Evolutionary conservation across 2,113 vertebrate species (phyloP).

Genomic region (Triplophysa rosa): DNA sequence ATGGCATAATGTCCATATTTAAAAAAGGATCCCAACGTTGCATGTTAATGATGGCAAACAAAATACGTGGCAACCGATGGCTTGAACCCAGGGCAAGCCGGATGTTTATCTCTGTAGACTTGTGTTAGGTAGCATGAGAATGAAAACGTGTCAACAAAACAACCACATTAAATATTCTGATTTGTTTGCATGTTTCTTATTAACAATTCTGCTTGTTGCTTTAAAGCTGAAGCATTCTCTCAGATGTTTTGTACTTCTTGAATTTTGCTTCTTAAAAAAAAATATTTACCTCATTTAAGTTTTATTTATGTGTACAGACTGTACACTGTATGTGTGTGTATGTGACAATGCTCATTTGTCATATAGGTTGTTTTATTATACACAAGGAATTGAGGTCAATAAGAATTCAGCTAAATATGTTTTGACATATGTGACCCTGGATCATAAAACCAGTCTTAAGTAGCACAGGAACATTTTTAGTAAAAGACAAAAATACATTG

Average conservation of each 20-base stretch:
- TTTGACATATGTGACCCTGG: no score
- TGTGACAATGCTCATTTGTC: not conserved
- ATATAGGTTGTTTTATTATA: not conserved
- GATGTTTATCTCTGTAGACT: slow-evolving; percentile 15
- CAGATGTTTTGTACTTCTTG: no score
- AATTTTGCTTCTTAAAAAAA: no score
- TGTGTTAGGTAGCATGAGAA: slow-evolving; percentile 13
- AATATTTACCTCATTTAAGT: no score
- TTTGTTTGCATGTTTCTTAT: not conserved
- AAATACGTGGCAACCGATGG: slow-evolving; percentile 28
- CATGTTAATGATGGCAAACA: slow-evolving; percentile 48
- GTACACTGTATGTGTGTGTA: not conserved
- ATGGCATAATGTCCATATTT: slow-evolving; percentile 50
- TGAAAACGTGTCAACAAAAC: slow-evolving; percentile 13
- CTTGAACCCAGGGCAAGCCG: slow-evolving; percentile 2
- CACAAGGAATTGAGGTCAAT: not conserved
- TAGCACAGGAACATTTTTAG: no score
- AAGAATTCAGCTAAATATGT: not conserved
- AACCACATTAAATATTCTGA: slow-evolving; percentile 1
- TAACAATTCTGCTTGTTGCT: not conserved
- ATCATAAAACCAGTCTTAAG: no score
- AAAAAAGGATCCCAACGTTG: slow-evolving; percentile 30
- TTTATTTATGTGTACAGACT: not conserved
- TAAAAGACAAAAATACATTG: no score
- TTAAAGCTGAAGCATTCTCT: not conserved